Percentiles rank a stretch among this genome's conserved stretches.
These are phyloP conservation scores for Pseudolaguvia tuberculata DNA, from an alignment of 2,113 vertebrate genomes.

Conservation along the genomic window DNA sequence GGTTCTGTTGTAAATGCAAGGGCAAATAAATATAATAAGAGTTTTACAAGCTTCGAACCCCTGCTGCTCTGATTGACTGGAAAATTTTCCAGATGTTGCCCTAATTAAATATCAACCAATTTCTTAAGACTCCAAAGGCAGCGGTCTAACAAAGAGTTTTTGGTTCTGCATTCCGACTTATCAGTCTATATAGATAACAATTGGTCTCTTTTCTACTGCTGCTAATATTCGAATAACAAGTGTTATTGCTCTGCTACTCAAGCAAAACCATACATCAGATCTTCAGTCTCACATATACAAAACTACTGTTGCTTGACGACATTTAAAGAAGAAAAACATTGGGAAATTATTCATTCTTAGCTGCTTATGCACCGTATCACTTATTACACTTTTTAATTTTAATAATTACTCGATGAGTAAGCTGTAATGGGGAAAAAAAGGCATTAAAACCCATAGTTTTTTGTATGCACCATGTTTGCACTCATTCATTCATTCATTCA, in stretches of 20 bases:
- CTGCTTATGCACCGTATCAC: background rate
- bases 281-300: background rate
- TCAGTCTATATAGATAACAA: too few species aligned
- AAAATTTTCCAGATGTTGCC: too few species aligned
- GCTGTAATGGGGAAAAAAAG: background rate
- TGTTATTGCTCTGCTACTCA: background rate
- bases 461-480: background rate
- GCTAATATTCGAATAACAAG: background rate
- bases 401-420: background rate
- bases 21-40: too few species aligned
- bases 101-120: too few species aligned
- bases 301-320: background rate
- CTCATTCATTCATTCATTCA: too few species aligned
- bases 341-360: background rate
- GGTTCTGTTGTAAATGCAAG: background rate
- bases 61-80: too few species aligned
- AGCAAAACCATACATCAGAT: background rate
- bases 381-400: background rate
- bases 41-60: too few species aligned
- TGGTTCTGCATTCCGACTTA: too few species aligned
- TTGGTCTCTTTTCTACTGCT: too few species aligned
- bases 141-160: too few species aligned
- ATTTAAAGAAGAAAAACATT: background rate
- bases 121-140: too few species aligned
- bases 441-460: background rate